A percentile compares a stretch with the other conserved stretches of the same genome.
Conservation (phyloP, 1,140 invertebrate genomes). For the Philopotamus ludificatus region DNA sequence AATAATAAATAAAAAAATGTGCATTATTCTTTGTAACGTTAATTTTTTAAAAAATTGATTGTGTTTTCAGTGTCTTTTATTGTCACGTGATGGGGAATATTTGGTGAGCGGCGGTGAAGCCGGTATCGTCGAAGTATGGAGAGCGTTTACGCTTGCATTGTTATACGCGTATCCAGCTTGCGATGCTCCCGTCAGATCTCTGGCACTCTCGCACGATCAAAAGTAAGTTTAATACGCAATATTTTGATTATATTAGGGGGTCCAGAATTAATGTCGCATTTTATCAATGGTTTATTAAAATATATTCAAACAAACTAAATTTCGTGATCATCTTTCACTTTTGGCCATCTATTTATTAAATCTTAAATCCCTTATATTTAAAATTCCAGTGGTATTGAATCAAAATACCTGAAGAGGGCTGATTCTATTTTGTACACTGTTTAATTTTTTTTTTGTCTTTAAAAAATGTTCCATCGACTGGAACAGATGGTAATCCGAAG, state of each 20-base stretch:
- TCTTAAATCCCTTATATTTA: no score
- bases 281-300: background rate
- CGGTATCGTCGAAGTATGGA: slow-evolving; percentile 97
- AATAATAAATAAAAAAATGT: background rate
- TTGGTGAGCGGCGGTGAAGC: slow-evolving; percentile 94
- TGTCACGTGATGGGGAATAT: slow-evolving; percentile 98
- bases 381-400: no score
- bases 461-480: no score
- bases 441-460: no score
- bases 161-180: slow-evolving; percentile 97
- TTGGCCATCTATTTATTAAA: no score
- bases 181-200: slow-evolving; percentile 87
- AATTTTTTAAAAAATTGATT: slow-evolving; percentile 8
- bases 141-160: slow-evolving; percentile 94
- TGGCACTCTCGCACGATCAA: slow-evolving; percentile 95
- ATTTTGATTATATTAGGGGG: slow-evolving; percentile 26
- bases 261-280: no score
- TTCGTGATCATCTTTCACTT: no score
- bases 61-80: slow-evolving; percentile 77
- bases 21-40: background rate
- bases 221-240: slow-evolving; percentile 70
- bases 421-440: no score
- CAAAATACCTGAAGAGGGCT: no score
- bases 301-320: no score
- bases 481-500: no score